Evolutionary conservation across 2,888 invertebrate species (phyloP).

Genomic region (Drosophila leonis): DNA sequence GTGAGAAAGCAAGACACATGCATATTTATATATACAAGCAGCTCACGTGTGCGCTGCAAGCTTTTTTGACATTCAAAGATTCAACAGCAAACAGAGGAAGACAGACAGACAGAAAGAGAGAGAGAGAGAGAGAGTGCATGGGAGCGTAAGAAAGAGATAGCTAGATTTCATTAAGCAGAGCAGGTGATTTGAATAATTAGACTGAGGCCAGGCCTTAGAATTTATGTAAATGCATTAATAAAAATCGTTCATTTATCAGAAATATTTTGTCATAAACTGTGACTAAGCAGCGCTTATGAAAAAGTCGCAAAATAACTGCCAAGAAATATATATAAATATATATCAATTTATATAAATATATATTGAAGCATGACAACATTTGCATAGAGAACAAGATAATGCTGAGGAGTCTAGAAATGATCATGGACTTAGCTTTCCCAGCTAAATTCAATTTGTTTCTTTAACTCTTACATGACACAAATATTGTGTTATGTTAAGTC

Average conservation of each 20-base stretch:
- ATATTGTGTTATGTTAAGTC: background rate
- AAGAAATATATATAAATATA: background rate
- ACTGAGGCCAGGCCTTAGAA: background rate
- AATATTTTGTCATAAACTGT: slow-evolving; percentile 9
- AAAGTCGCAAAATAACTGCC: background rate
- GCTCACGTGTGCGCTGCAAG: slow-evolving; percentile 3
- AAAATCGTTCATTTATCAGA: slow-evolving; percentile 2
- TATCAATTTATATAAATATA: background rate
- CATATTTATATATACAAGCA: background rate
- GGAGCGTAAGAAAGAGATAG: background rate
- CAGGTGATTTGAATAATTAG: slow-evolving; percentile 13
- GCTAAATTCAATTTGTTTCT: background rate
- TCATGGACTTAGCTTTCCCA: too few species aligned
- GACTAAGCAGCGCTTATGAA: background rate
- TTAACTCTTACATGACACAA: background rate
- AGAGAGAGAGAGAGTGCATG: background rate
- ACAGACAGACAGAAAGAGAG: background rate
- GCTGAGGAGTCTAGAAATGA: background rate
- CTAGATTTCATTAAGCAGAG: slow-evolving; percentile 1
- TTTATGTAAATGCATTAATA: slow-evolving; percentile 13
- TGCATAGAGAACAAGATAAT: background rate
- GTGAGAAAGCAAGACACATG: background rate
- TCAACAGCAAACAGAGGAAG: slow-evolving; percentile 31
- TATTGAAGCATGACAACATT: background rate
- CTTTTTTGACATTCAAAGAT: slow-evolving; percentile 34